These are phyloP conservation scores for Leptodirus hochenwartii DNA, from an alignment of 2,888 invertebrate species.

Conservation along the genomic window DNA sequence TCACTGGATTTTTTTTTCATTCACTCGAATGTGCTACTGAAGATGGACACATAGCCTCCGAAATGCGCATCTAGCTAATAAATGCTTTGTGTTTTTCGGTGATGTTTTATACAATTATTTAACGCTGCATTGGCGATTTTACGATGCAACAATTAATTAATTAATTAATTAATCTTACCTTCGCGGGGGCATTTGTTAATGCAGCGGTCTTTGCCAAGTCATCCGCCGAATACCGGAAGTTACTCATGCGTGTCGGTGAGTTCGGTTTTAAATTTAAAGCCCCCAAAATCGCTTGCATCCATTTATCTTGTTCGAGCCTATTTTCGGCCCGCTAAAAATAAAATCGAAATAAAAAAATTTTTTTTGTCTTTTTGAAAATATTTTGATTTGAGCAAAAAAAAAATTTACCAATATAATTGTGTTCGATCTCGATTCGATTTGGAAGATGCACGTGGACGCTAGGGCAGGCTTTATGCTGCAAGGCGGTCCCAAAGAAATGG, in stretches of 20 bases:
- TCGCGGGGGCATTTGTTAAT: too few relatives aligned
- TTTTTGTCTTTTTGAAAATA: background rate
- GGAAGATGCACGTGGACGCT: constrained; percentile 22
- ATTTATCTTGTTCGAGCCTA: constrained; percentile 28
- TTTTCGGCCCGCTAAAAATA: constrained; percentile 28
- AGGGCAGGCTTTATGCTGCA: constrained; percentile 25
- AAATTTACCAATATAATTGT: constrained; percentile 26
- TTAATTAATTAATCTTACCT: too few relatives aligned
- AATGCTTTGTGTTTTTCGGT: too few relatives aligned
- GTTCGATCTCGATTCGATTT: constrained; percentile 28
- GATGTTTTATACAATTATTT: too few relatives aligned
- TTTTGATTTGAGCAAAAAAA: constrained; percentile 8
- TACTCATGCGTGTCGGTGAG: constrained; percentile 17
- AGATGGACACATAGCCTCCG: too few relatives aligned
- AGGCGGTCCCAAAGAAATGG: constrained; percentile 30
- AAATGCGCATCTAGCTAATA: too few relatives aligned
- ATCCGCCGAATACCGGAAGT: constrained; percentile 27
- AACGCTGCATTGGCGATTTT: too few relatives aligned
- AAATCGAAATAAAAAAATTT: background rate
- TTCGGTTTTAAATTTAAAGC: constrained; percentile 23
- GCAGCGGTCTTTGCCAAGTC: too few relatives aligned
- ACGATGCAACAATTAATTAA: too few relatives aligned
- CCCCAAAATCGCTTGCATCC: constrained; percentile 31
- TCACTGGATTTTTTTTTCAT: too few relatives aligned
- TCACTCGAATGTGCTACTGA: too few relatives aligned